A percentile compares a stretch with the other conserved stretches of the same genome.
phyloP scores from a whole-genome alignment of 2,113 vertebrate species.

The Oreamnos americanus region DNA sequence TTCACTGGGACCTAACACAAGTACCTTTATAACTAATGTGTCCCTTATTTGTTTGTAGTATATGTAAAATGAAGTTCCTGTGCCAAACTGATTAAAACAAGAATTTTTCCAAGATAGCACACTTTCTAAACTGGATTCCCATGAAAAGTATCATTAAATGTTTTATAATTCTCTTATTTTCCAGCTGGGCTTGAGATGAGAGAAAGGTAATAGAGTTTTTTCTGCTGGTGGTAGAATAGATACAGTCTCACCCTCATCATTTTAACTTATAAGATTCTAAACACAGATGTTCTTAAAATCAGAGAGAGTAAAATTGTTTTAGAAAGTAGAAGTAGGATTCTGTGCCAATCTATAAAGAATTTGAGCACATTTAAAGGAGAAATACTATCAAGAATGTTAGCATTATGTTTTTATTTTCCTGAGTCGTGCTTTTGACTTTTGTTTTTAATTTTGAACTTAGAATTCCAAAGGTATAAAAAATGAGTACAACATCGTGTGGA shows the following conservation, averaged over 20 bases:
- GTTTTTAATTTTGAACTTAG: conserved; percentile 30
- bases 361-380: conserved; percentile 32
- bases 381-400: not conserved
- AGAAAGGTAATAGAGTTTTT: conserved; percentile 55
- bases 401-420: not conserved
- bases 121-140: conserved; percentile 48
- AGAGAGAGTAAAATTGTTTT: not conserved
- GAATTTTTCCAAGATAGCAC: conserved; percentile 57
- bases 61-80: not conserved
- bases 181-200: conserved; percentile 42
- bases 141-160: conserved; percentile 62
- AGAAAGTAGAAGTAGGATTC: not conserved
- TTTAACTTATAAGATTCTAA: conserved; percentile 61
- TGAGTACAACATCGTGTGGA: not conserved
- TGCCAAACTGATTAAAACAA: not conserved
- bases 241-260: conserved; percentile 33
- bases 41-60: conserved; percentile 36
- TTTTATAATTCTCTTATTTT: conserved; percentile 72
- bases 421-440: not conserved
- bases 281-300: not conserved
- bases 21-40: conserved; percentile 31
- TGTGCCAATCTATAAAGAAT: conserved; percentile 24
- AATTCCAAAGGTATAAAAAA: conserved; percentile 14
- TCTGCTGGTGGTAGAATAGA: conserved; percentile 36
- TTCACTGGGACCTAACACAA: conserved; percentile 5